Evolutionary conservation across 2,113 vertebrate genomes (phyloP).

Genomic region (Gadus chalcogrammus): DNA sequence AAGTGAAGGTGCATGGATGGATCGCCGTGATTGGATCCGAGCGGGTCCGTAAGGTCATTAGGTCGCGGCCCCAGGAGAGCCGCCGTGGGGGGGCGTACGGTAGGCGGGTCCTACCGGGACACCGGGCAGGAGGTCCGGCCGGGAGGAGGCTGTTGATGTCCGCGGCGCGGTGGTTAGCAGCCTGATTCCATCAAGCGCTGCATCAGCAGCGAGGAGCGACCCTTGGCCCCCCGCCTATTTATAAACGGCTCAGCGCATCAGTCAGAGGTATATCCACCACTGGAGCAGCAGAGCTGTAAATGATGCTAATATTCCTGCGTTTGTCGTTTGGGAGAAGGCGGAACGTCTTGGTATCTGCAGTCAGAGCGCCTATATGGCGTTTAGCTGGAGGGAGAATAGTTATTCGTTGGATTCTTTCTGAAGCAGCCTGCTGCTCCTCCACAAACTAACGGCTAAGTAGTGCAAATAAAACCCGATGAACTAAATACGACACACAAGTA

Average conservation of each 20-base stretch:
- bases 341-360: conserved; percentile 47
- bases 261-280: conserved; percentile 64
- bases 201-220: conserved; percentile 60
- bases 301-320: conserved; percentile 62
- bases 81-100: conserved; percentile 59
- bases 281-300: conserved; percentile 51
- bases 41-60: conserved; percentile 69
- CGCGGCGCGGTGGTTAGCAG: conserved; percentile 74
- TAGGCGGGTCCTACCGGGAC: conserved; percentile 68
- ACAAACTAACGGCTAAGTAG: conserved; percentile 47
- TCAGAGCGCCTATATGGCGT: conserved; percentile 54
- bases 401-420: not conserved
- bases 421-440: conserved; percentile 58
- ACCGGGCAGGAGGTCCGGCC: conserved; percentile 59
- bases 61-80: conserved; percentile 68
- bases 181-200: conserved; percentile 73
- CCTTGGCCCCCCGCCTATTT: conserved; percentile 60
- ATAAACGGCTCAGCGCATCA: conserved; percentile 56
- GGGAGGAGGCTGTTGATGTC: conserved; percentile 70
- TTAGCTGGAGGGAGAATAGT: conserved; percentile 58
- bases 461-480: conserved; percentile 28
- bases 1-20: conserved; percentile 48
- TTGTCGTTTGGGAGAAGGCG: conserved; percentile 56
- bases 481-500: conserved; percentile 22
- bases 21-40: conserved; percentile 51